Conservation (phyloP, 1,140 invertebrate genomes). For the Drusus annulatus region DNA sequence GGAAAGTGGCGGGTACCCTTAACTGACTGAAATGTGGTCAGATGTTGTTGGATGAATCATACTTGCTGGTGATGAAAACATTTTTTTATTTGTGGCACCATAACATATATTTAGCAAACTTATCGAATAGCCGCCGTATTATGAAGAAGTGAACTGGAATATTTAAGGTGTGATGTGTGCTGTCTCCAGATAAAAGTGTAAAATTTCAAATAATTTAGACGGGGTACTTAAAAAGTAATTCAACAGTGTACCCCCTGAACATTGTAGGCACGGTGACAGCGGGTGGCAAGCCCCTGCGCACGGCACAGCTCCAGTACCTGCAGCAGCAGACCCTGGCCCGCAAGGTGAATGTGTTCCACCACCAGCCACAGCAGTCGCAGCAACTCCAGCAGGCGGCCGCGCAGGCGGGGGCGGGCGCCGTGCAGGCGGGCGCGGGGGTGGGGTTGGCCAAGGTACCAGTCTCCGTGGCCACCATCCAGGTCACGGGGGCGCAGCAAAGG, state of each 20-base stretch:
- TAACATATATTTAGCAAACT: too few species aligned
- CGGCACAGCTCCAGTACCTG: conserved; percentile 69
- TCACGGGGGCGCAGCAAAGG: conserved; percentile 54
- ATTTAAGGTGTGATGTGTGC: too few species aligned
- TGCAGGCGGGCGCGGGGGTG: conserved; percentile 30
- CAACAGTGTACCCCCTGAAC: conserved; percentile 12
- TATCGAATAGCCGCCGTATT: too few species aligned
- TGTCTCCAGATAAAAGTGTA: neutral
- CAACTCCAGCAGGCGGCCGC: conserved; percentile 52
- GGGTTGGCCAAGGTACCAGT: conserved; percentile 57
- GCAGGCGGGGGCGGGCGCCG: conserved; percentile 60
- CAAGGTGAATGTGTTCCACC: conserved; percentile 67
- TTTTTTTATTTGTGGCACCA: too few species aligned
- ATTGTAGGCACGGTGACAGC: conserved; percentile 62
- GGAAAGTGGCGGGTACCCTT: too few species aligned
- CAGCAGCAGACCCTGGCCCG: conserved; percentile 65
- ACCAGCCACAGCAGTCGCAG: conserved; percentile 33
- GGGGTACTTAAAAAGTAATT: conserved; percentile 15
- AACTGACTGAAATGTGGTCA: too few species aligned
- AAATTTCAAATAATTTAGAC: neutral
- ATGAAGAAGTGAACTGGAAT: too few species aligned
- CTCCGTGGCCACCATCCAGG: conserved; percentile 62
- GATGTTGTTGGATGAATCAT: too few species aligned
- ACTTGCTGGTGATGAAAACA: too few species aligned
- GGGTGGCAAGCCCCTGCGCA: conserved; percentile 68